Conservation (phyloP, 92 coral and sea anemone species). For the Montipora capitata region DNA sequence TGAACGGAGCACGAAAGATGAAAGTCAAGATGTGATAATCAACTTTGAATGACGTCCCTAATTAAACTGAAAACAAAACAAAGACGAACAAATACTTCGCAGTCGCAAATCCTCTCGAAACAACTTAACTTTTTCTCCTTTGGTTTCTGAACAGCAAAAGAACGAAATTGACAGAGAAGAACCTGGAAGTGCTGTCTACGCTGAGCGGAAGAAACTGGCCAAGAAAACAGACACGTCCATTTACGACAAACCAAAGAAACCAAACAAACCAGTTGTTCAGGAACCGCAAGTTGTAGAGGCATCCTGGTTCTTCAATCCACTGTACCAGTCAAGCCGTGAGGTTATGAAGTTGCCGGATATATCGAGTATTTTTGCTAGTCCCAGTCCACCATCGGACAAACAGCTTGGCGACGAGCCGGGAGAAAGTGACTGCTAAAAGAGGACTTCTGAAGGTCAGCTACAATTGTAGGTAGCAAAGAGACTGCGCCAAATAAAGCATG, state of each 20-base stretch:
- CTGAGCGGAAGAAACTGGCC: constrained; percentile 12
- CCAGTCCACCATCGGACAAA: constrained; percentile 19
- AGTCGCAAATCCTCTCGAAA: background rate
- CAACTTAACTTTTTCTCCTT: background rate
- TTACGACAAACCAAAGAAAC: constrained; percentile 38
- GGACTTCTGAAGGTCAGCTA: background rate
- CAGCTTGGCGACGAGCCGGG: constrained; percentile 46
- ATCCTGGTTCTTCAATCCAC: constrained; percentile 53
- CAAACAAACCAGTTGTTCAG: constrained; percentile 21
- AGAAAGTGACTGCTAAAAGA: constrained; percentile 63
- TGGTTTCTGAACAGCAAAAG: background rate
- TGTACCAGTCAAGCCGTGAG: constrained; percentile 47
- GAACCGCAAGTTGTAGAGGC: constrained; percentile 25
- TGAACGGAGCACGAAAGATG: no score
- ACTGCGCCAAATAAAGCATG: no score
- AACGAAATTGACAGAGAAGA: background rate
- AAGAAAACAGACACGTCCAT: background rate
- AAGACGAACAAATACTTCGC: background rate
- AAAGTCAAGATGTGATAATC: no score
- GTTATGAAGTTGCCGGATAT: constrained; percentile 42
- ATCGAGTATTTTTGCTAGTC: constrained; percentile 26
- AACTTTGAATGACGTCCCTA: no score
- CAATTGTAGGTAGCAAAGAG: no score
- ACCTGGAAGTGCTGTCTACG: constrained; percentile 11
- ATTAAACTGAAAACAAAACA: no score